Evolutionary conservation across 2,113 vertebrate species (phyloP), one percentile per base, ranked within the genome.

Genomic region (Leiothrix lutea): DNA sequence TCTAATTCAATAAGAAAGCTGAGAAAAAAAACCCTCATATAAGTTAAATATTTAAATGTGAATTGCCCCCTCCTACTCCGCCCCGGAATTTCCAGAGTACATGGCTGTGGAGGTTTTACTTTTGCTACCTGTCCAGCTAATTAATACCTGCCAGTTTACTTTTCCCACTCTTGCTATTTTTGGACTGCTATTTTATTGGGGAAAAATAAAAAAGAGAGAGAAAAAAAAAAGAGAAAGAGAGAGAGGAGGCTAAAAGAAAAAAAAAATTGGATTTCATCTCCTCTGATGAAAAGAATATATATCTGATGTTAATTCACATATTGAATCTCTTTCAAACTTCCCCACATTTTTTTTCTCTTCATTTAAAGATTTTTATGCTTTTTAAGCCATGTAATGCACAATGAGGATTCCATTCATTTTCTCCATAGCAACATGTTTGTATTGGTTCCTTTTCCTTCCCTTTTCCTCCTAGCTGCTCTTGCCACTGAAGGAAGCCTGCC

Each of bases 91-190:
- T 94, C 21, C 61, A 67, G 26, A 79, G 9, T 56, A 60, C 7
- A 5, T 20, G 51, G 8, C n/a, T 74, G 35, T 60, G 40, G 50
- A 78, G 29, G 25, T 66, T 89, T 93, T 80, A 69, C 25, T 88
- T 91, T 90, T 88, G 42, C 38, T 80, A 53, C 53, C 44, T 25
- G 81, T 94, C 91, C 92, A 92, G 92, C 50, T 94, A 97, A 90
- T 95, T 95, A 96, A 97, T 92, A 80, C 90, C 93, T 96, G 94
- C n/a, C 88, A 95, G 45, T 93, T 96, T 92, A 94, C 29, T 80
- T 97, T 95, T 86, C 67, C 88, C 64, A 90, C 74, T 97, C 69
- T 81, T 75, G 50, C 54, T 97, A 92, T 91, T 95, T 84, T 81
- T 38, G 60, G 14, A 58, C 12, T 67, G 72, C 16, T 81, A 64